Percentiles rank a stretch among this genome's conserved stretches.
Conservation (phyloP, 2,888 invertebrate genomes). For the Margaritifera margaritifera region DNA sequence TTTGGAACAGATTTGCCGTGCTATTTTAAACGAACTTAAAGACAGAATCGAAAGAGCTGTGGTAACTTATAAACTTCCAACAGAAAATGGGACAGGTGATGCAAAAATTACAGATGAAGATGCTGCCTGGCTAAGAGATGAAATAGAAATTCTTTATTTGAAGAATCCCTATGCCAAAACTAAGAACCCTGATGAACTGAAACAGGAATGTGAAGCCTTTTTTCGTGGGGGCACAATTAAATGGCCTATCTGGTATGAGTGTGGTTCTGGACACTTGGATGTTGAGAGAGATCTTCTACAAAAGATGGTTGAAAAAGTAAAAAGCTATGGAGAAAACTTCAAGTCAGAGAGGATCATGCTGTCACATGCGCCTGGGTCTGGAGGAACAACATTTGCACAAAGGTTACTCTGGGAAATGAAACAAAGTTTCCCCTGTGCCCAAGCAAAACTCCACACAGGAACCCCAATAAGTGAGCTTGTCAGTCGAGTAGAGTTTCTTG, state of each 20-base stretch:
- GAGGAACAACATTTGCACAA: constrained; percentile 36
- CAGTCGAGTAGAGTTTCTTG: constrained; percentile 20
- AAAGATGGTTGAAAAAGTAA: constrained; percentile 3
- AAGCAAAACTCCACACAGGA: constrained; percentile 14
- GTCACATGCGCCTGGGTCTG: constrained; percentile 32
- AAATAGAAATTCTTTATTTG: constrained; percentile 27
- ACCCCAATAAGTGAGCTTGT: constrained; percentile 10
- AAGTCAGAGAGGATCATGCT: constrained; percentile 16
- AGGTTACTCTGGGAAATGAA: constrained; percentile 30
- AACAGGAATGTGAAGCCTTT: constrained; percentile 40
- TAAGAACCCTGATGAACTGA: constrained; percentile 20
- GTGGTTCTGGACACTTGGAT: constrained; percentile 36
- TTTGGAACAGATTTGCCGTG: constrained; percentile 12
- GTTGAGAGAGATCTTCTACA: constrained; percentile 32
- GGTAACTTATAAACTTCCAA: constrained; percentile 12
- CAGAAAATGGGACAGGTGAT: constrained; percentile 2
- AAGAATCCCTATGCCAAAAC: constrained; percentile 10
- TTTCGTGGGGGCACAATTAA: constrained; percentile 43
- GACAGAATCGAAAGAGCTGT: constrained; percentile 1
- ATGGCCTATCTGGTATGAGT: constrained; percentile 44
- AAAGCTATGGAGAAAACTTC: constrained; percentile 7
- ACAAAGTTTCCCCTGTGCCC: constrained; percentile 19
- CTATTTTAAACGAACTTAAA: constrained; percentile 11
- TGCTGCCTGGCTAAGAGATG: constrained; percentile 23
- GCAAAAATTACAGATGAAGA: constrained; percentile 19